Evolutionary conservation across 1,140 invertebrate species (phyloP), one percentile per base, ranked within the genome.

Genomic region (Onthophagus taurus): DNA sequence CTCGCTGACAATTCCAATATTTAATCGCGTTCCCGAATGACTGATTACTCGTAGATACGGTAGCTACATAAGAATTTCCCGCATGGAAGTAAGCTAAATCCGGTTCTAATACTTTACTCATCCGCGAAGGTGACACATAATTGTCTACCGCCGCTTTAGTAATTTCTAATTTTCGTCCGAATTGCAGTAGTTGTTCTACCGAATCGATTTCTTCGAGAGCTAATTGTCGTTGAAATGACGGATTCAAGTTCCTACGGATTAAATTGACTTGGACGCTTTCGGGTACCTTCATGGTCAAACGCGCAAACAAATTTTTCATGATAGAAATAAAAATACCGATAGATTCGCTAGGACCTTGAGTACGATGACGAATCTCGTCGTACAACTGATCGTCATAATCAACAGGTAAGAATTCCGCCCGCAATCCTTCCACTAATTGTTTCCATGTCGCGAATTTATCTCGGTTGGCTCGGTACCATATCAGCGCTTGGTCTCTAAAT

Each of bases 301-400:
- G 36, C 2, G 55, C 52, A 35, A 60, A 61, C 20, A 54, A 29
- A 9, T 48, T 49, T 14, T 12, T 9, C 55, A 63, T 58, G 6
- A 59, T 44, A 2, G 60, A 47, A 8, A 61, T 16, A 53, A 58
- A 62, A 16, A 62, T 45, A 0, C 44, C 48, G 3, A 60, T 60
- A 34, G 52, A 52, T 34, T 63, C 57, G 0, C 42, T 12, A 42
- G 58, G 50, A 1, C 59, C 60, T 42, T 61, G 58, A 11, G 60
- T 57, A 5, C 60, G 24, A 13, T 49, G 26, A 11, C 52, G 21
- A 29, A 61, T 60, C 48, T 63, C 57, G 3, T 54, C 31, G 2
- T 50, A 29, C 3, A 63, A 23, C 4, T 54, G 33, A 18, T 59
- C 58, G 33, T 60, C 57, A 35, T 53, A 61, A 36, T 56, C 50